These are phyloP conservation scores for Pseudoatta argentina DNA, from an alignment of 1,140 invertebrate genomes.

Conservation along the genomic window DNA sequence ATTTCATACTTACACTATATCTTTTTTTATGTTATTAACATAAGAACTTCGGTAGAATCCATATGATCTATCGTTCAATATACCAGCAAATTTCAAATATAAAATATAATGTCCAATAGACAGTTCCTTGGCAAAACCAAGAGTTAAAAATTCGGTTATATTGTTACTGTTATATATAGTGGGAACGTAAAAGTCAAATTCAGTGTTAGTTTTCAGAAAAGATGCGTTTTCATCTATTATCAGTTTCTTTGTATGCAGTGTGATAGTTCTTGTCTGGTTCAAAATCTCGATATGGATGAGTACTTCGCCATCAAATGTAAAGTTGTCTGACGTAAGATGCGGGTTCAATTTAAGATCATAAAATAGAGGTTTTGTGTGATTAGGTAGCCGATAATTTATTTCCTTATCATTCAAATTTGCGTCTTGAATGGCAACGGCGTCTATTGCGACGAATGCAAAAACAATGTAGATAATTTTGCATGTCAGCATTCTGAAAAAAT, in stretches of 20 bases:
- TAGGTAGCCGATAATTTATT: slow-evolving; percentile 55
- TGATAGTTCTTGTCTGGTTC: slow-evolving; percentile 58
- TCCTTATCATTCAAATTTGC: neutral
- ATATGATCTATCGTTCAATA: slow-evolving; percentile 1
- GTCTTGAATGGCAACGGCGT: neutral
- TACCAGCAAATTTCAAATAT: slow-evolving; percentile 20
- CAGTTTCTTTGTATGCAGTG: slow-evolving; percentile 52
- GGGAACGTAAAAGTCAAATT: slow-evolving; percentile 9
- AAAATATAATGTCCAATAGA: slow-evolving; percentile 27
- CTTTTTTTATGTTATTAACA: slow-evolving; percentile 80
- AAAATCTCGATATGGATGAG: slow-evolving; percentile 62
- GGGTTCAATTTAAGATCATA: slow-evolving; percentile 68
- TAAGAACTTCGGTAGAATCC: slow-evolving; percentile 51
- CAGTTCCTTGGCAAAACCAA: neutral
- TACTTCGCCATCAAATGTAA: slow-evolving; percentile 72
- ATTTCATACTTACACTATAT: slow-evolving; percentile 27
- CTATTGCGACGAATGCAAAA: neutral
- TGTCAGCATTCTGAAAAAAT: slow-evolving; percentile 5
- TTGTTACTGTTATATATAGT: slow-evolving; percentile 23
- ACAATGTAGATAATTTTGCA: neutral
- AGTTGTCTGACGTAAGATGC: slow-evolving; percentile 59
- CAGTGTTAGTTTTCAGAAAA: neutral
- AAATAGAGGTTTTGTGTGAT: slow-evolving; percentile 47
- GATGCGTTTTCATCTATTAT: slow-evolving; percentile 19
- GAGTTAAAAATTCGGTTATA: slow-evolving; percentile 50